Evolutionary conservation across 2,797 vertebrate genomes (phyloP), one percentile per base, ranked within the genome.

Genomic region (Pachyuromys duprasi): DNA sequence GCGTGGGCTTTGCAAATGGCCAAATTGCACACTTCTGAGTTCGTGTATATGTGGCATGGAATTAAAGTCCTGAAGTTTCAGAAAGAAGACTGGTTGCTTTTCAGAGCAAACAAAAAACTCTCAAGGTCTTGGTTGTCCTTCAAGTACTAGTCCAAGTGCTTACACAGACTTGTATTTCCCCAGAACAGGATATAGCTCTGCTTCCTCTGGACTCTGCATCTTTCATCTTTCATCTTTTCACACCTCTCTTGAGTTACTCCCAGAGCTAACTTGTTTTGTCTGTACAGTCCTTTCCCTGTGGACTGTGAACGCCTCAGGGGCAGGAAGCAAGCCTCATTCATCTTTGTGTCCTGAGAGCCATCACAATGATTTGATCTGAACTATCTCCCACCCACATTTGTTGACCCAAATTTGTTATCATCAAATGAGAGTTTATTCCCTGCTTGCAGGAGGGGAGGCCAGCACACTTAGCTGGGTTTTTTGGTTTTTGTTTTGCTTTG

Each of bases 1-100:
- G 80, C 8, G 45, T 1, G 7, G n/a, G 69, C 70, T 96, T 97
- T 97, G 62, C 86, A 97, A 94, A 91, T 26, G 42, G 28, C 88
- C 88, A 92, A 89, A 91, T 91, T 57, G 28, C 53, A 65, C 8
- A 78, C 69, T 82, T 79, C 69, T 80, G 69, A 92, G 60, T 87
- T 74, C 31, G 31, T 53, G 22, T 74, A 83, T 78, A 79, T 0
- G 2, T 33, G 17, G 39, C 55, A 74, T 1, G 42, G 76, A 90
- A n/a, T 63, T 57, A 87, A 81, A 97, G 42, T 53, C 80, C 3
- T 17, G 31, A 91, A 75, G 45, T 49, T 31, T 53, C 60, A 89
- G 39, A 74, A 4, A 78, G 3, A 70, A 69, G n/a, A 15, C 31
- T 80, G 42, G 63, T 18, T 42, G 62, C 45, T 93, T 81, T 87